phyloP scores from a whole-genome alignment of 2,797 vertebrate species.

The Presbytis comata region DNA sequence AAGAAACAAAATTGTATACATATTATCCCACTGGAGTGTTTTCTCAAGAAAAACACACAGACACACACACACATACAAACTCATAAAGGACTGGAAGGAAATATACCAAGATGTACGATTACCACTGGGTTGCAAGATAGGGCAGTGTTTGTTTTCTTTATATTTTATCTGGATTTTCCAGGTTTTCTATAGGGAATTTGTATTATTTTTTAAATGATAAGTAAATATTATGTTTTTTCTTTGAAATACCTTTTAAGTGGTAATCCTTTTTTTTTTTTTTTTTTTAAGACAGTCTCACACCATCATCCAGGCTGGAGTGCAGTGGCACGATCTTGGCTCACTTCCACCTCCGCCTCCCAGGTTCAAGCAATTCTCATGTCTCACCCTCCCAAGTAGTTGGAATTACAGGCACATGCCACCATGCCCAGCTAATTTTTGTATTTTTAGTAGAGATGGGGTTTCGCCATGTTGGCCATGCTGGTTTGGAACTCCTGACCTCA shows the following conservation, averaged over 20 bases:
- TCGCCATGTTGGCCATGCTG: too few relatives aligned
- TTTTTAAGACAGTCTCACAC: too few relatives aligned
- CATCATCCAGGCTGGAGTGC: too few relatives aligned
- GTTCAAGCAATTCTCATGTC: too few relatives aligned
- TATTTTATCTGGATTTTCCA: background rate
- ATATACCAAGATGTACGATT: background rate
- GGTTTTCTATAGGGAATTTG: background rate
- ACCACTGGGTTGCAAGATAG: background rate
- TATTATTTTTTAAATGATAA: slow-evolving; percentile 7
- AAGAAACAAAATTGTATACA: background rate
- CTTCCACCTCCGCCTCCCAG: too few relatives aligned
- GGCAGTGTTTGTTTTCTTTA: background rate
- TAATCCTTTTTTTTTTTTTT: background rate
- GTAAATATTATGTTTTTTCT: background rate
- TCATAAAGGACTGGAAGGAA: background rate
- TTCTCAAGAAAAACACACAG: background rate
- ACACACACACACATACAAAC: background rate
- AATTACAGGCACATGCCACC: too few relatives aligned
- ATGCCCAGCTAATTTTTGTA: too few relatives aligned
- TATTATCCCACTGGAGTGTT: background rate
- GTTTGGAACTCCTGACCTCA: too few relatives aligned
- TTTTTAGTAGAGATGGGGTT: too few relatives aligned
- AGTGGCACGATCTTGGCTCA: too few relatives aligned
- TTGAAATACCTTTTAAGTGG: background rate
- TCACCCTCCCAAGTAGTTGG: too few relatives aligned